phyloP scores from a whole-genome alignment of 64 coral and sea anemone genomes.

The Montipora capricornis region DNA sequence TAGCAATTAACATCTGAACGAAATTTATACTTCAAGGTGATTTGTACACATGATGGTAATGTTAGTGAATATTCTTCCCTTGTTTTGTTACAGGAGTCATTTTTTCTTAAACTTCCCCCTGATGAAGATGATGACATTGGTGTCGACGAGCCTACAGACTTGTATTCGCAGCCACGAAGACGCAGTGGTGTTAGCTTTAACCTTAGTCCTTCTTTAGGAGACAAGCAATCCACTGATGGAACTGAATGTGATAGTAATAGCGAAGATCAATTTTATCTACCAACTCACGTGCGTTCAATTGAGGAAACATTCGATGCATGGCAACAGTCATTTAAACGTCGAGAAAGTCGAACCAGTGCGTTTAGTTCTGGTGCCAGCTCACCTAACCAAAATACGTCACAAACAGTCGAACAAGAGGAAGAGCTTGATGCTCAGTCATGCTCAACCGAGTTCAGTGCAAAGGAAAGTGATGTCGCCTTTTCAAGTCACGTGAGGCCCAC shows the following conservation, averaged over 20 bases:
- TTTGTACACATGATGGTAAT: not conserved
- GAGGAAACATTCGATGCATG: slow-evolving; percentile 93
- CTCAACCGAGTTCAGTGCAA: not conserved
- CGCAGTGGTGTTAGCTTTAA: slow-evolving; percentile 85
- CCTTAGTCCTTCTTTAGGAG: slow-evolving; percentile 21
- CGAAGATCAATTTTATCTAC: slow-evolving; percentile 58
- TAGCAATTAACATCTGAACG: no score
- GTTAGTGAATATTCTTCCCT: not conserved
- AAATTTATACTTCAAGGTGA: no score
- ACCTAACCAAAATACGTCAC: not conserved
- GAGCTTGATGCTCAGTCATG: not conserved
- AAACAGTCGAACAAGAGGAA: slow-evolving; percentile 1
- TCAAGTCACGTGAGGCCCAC: slow-evolving; percentile 5
- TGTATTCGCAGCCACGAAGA: not conserved
- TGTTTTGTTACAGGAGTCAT: slow-evolving; percentile 10
- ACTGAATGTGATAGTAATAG: slow-evolving; percentile 11
- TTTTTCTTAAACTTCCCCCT: slow-evolving; percentile 2
- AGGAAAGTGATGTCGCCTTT: not conserved
- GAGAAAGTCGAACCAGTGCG: slow-evolving; percentile 46
- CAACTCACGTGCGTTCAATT: slow-evolving; percentile 66
- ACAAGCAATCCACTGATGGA: slow-evolving; percentile 17
- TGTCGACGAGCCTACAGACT: not conserved
- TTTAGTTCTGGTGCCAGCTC: slow-evolving; percentile 23
- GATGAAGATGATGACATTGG: slow-evolving; percentile 29
- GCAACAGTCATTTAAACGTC: slow-evolving; percentile 76